Conservation (phyloP, 2,888 invertebrate genomes). For the Cryptus armator region DNA sequence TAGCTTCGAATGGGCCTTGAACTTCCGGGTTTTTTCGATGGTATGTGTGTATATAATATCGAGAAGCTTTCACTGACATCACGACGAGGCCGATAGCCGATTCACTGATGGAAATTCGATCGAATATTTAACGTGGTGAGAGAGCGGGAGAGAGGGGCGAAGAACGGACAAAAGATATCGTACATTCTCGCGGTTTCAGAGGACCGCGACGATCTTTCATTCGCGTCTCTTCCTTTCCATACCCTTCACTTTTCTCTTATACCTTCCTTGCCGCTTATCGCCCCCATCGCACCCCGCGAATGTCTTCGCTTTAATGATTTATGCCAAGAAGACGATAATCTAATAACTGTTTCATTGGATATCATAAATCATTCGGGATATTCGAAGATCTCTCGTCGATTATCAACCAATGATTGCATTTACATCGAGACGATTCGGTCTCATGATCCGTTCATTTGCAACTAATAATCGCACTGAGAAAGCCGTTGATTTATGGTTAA, state of each 20-base stretch:
- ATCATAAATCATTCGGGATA: not conserved
- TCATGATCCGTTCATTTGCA: no score
- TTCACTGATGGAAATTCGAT: constrained; percentile 23
- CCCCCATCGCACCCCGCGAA: constrained; percentile 12
- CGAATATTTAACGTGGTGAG: constrained; percentile 18
- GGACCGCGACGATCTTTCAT: constrained; percentile 16
- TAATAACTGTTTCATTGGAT: not conserved
- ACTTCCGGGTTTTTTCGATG: not conserved
- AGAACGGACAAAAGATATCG: not conserved
- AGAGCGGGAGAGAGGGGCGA: not conserved
- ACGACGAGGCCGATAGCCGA: not conserved
- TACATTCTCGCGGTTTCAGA: not conserved
- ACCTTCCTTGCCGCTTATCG: constrained; percentile 1
- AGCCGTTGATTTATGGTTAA: no score
- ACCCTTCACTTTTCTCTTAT: constrained; percentile 9
- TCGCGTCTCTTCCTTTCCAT: not conserved
- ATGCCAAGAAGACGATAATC: constrained; percentile 13
- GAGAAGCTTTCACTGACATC: constrained; percentile 20
- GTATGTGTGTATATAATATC: constrained; percentile 22
- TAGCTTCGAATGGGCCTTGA: constrained; percentile 11
- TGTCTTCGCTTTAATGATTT: constrained; percentile 8
- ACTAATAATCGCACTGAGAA: no score
- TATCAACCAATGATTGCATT: not conserved
- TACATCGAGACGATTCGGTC: not conserved
- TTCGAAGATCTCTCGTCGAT: not conserved